phyloP scores from a whole-genome alignment of 1,140 invertebrate species.

The Leucophenga varia region DNA sequence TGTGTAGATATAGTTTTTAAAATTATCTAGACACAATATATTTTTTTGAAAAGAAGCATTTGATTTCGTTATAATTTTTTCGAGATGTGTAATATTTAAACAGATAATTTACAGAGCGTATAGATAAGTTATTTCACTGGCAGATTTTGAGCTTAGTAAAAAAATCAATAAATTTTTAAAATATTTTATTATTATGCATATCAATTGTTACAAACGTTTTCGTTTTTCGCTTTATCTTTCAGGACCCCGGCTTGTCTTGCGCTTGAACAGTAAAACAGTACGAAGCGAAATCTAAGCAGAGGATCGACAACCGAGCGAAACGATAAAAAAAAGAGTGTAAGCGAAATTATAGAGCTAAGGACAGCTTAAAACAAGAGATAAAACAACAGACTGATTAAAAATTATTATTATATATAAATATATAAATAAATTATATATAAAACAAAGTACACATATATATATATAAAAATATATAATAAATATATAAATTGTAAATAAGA shows the following conservation, averaged over 20 bases:
- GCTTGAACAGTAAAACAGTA: constrained; percentile 23
- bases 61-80: too few species aligned
- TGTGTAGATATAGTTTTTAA: too few species aligned
- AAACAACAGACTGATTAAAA: constrained; percentile 57
- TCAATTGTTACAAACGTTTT: too few species aligned
- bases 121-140: too few species aligned
- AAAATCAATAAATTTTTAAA: too few species aligned
- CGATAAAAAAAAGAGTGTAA: constrained; percentile 33
- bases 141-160: too few species aligned
- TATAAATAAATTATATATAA: constrained; percentile 38
- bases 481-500: constrained; percentile 44
- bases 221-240: constrained; percentile 10
- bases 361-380: constrained; percentile 47
- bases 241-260: constrained; percentile 43
- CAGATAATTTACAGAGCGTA: too few species aligned
- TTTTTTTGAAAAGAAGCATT: too few species aligned
- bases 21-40: too few species aligned
- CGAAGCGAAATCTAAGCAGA: constrained; percentile 1
- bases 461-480: not conserved
- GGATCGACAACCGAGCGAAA: constrained; percentile 9
- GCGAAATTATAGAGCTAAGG: constrained; percentile 41
- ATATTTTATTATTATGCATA: too few species aligned
- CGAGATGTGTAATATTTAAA: too few species aligned
- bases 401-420: constrained; percentile 33
- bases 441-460: constrained; percentile 28